Evolutionary conservation across 2,888 invertebrate species (phyloP).

Genomic region (Nasonia oneida): DNA sequence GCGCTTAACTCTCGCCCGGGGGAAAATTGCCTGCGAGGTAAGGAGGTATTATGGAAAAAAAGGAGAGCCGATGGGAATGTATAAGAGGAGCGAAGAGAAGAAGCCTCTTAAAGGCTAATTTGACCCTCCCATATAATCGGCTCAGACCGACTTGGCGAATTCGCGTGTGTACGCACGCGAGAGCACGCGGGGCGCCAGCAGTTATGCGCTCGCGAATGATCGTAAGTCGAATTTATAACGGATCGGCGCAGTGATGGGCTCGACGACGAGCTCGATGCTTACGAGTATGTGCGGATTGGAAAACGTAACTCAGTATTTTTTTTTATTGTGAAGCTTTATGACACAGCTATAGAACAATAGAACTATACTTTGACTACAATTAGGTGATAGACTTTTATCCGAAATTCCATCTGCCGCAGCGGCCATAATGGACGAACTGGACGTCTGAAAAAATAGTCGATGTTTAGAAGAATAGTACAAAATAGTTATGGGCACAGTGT

Average conservation of each 20-base stretch:
- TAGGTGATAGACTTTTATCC: no score
- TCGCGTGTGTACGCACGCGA: slow-evolving; percentile 66
- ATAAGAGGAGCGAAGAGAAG: slow-evolving; percentile 61
- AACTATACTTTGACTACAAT: no score
- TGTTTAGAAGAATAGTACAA: no score
- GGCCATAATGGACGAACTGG: no score
- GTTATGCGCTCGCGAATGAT: not conserved
- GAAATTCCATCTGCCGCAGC: no score
- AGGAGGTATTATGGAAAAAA: not conserved
- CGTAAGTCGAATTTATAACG: slow-evolving; percentile 50
- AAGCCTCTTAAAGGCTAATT: slow-evolving; percentile 73
- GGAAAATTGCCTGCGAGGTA: slow-evolving; percentile 49
- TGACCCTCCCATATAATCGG: slow-evolving; percentile 74
- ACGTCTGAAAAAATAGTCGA: no score
- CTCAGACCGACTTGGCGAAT: slow-evolving; percentile 75
- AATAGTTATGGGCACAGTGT: no score
- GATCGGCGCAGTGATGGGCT: not conserved
- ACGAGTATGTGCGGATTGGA: not conserved
- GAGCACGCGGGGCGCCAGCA: not conserved
- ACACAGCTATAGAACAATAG: no score
- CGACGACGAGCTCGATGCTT: slow-evolving; percentile 8
- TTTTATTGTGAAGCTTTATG: no score
- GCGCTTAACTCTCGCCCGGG: slow-evolving; percentile 52
- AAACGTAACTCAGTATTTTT: not conserved
- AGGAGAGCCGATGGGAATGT: slow-evolving; percentile 23